Evolutionary conservation across 53 echinoderm and acorn worm genomes (phyloP).

Genomic region (Astropecten irregularis): DNA sequence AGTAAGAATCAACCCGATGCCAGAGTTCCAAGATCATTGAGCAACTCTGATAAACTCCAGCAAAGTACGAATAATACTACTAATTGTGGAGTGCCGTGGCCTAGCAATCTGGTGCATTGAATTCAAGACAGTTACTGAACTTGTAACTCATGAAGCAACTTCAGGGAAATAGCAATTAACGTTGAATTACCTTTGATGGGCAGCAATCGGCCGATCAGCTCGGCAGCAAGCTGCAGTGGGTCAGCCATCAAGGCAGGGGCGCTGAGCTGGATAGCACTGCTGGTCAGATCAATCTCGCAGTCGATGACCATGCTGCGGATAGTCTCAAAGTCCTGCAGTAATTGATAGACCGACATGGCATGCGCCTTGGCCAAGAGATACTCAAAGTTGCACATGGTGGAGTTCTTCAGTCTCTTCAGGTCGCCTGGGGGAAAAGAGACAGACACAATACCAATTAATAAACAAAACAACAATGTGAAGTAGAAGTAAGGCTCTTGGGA

Average conservation of each 20-base stretch:
- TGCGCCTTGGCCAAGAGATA: constrained; percentile 95
- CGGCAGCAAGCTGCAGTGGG: constrained; percentile 94
- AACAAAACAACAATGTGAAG: too few relatives aligned
- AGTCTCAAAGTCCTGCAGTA: constrained; percentile 84
- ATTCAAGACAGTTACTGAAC: too few relatives aligned
- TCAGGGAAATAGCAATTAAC: too few relatives aligned
- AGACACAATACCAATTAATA: too few relatives aligned
- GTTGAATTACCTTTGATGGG: constrained; percentile 80
- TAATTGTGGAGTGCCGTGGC: too few relatives aligned
- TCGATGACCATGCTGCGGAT: constrained; percentile 83
- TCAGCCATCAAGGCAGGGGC: constrained; percentile 84
- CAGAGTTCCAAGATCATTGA: too few relatives aligned
- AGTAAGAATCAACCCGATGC: neutral
- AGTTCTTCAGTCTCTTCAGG: constrained; percentile 72
- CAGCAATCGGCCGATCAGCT: constrained; percentile 88
- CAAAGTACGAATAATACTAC: too few relatives aligned
- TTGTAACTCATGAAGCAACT: too few relatives aligned
- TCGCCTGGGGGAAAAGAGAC: constrained; percentile 63
- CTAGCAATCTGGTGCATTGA: too few relatives aligned
- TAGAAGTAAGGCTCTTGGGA: too few relatives aligned
- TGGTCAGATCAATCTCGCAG: constrained; percentile 92
- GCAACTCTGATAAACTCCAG: too few relatives aligned
- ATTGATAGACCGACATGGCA: constrained; percentile 88
- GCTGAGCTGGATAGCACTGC: constrained; percentile 75
- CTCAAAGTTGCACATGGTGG: constrained; percentile 95